These are phyloP conservation scores for Dicycla oo DNA, from an alignment of 2,888 invertebrate species.

Conservation along the genomic window DNA sequence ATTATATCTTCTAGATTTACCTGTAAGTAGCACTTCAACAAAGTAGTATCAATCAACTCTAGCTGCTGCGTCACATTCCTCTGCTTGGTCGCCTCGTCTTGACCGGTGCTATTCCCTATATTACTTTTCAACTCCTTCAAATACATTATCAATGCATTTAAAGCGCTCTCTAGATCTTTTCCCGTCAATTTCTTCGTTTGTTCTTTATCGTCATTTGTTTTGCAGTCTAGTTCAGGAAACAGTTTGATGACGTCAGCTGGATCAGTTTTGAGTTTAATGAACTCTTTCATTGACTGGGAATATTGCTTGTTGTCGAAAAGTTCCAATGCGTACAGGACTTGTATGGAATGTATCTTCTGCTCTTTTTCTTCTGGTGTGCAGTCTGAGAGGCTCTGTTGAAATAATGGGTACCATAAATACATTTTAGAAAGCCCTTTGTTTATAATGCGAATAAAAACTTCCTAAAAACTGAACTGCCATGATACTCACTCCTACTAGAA, in stretches of 20 bases:
- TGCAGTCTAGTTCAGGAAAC: conserved; percentile 96
- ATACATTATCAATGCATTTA: conserved; percentile 97
- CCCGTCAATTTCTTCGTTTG: conserved; percentile 92
- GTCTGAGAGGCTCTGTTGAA: conserved; percentile 94
- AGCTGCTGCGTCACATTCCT: conserved; percentile 87
- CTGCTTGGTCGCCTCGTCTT: conserved; percentile 69
- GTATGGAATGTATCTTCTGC: conserved; percentile 96
- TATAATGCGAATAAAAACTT: background rate
- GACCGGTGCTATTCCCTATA: conserved; percentile 79
- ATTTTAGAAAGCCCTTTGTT: background rate
- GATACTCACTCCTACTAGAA: conserved; percentile 45
- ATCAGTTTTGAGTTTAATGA: conserved; percentile 97
- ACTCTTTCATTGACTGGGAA: conserved; percentile 97
- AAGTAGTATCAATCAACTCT: conserved; percentile 98
- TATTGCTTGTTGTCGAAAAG: conserved; percentile 97
- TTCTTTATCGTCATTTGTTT: conserved; percentile 68
- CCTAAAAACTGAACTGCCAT: background rate
- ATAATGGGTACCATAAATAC: background rate
- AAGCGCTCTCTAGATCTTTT: conserved; percentile 96
- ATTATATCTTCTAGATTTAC: conserved; percentile 80
- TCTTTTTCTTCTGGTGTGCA: conserved; percentile 95
- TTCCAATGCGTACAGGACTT: conserved; percentile 97
- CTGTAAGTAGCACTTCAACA: conserved; percentile 99
- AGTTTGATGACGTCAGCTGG: conserved; percentile 98
- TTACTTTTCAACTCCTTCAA: conserved; percentile 94